Conservation (phyloP, 2,888 invertebrate species). For the Chirona hameri region DNA sequence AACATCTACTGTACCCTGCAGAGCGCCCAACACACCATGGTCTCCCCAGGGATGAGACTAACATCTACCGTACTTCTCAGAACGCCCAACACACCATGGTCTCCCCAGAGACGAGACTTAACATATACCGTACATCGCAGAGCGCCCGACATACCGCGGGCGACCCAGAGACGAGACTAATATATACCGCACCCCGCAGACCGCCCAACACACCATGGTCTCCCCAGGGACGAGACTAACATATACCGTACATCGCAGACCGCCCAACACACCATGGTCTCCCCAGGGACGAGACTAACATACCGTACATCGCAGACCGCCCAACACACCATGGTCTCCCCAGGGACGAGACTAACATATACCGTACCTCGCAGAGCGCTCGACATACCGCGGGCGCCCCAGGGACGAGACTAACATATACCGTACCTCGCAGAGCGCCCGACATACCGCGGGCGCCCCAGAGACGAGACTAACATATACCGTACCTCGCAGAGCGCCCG, state of each 20-base stretch:
- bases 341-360: not conserved
- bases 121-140: not conserved
- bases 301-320: not conserved
- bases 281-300: not conserved
- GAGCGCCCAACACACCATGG: too few species aligned
- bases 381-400: not conserved
- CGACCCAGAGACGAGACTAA: not conserved
- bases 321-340: not conserved
- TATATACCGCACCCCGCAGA: too few species aligned
- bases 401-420: not conserved
- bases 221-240: too few species aligned
- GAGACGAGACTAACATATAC: not conserved
- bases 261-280: not conserved
- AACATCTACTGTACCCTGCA: too few species aligned
- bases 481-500: not conserved
- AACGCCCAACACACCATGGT: too few species aligned
- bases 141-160: not conserved
- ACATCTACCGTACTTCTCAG: not conserved
- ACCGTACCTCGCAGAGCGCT: not conserved
- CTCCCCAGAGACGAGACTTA: not conserved
- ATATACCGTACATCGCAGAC: not conserved
- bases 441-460: not conserved
- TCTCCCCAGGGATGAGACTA: too few species aligned
- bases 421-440: not conserved
- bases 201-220: too few species aligned